Base-by-base conservation (phyloP, 2,888 invertebrate genomes). In the Eudemis profundana region DNA sequence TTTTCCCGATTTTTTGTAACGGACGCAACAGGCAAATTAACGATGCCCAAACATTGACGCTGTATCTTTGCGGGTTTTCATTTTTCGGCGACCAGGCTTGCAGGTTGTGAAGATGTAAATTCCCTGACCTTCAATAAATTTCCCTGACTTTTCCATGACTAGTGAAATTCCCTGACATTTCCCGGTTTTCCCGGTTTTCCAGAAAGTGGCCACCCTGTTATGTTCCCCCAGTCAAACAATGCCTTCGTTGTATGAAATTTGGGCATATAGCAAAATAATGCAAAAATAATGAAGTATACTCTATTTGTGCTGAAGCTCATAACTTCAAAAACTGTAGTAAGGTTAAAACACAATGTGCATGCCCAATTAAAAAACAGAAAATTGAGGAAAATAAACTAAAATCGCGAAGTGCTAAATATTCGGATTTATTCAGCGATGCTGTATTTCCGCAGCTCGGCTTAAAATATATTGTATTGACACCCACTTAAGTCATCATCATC, bases 331-430 rank as follows among this genome's bases (percentile, higher is more conserved):
- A 4, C 0, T 46, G 46, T 46, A 4, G 4, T 5, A 46, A 46
- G 10, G 4, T 2, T 12, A 46, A 46, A 46, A 46, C 46, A 8
- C n/a, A 12, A 21, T 46, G 46, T 12, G 19, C 46, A 21, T 46
- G 46, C 17, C 46, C 46, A 12, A 12, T 46, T 3, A 46, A 46
- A 23, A 46, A 46, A 23, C 21, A 23, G 19, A 46, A 46, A n/a
- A 46, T 46, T n/a, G 21, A 46, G 19, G 46, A 46, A 46, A 46
- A 46, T 8, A 46, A 46, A 23, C 12, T 46, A 46, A 46, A 46
- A n/a, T 21, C 46, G 0, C 19, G 46, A 5, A n/a, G 19, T 23
- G 46, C 46, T 4, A 21, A 12, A 23, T 46, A 46, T 4, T 46
- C 46, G 0, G 46, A 46, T n/a, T 19, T 46, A 0, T 46, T 46